These are phyloP conservation scores for Salminus brasiliensis DNA, from an alignment of 2,113 vertebrate genomes.

Conservation along the genomic window DNA sequence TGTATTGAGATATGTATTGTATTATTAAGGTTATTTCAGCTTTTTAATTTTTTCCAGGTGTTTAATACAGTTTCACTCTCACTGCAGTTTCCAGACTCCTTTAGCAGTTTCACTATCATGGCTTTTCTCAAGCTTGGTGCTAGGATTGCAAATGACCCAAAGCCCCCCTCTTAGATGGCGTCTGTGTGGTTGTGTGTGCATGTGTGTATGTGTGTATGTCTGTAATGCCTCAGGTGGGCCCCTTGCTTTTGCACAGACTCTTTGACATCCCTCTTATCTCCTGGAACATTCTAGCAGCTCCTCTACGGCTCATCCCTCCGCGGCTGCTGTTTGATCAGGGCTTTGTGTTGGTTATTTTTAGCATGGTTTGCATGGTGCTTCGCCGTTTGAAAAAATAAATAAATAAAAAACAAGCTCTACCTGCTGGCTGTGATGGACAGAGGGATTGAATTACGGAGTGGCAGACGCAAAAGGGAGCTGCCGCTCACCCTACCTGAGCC, in stretches of 20 bases:
- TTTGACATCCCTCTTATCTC: conserved; percentile 25
- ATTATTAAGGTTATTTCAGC: too few relatives aligned
- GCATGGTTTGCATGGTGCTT: conserved; percentile 26
- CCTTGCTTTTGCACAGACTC: not conserved
- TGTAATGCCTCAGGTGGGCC: not conserved
- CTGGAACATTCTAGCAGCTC: conserved; percentile 19
- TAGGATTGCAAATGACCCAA: too few relatives aligned
- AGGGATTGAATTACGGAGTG: conserved; percentile 44
- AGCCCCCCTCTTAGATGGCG: too few relatives aligned
- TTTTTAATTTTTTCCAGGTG: too few relatives aligned
- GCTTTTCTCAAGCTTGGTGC: too few relatives aligned
- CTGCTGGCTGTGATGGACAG: conserved; percentile 31
- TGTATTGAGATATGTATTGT: too few relatives aligned
- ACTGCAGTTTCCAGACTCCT: too few relatives aligned
- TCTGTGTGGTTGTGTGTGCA: too few relatives aligned
- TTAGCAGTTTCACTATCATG: too few relatives aligned
- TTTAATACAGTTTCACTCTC: too few relatives aligned
- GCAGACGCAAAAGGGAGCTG: conserved; percentile 36
- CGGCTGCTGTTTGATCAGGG: conserved; percentile 15
- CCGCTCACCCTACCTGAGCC: conserved; percentile 40
- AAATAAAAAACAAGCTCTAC: conserved; percentile 40
- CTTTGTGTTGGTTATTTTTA: conserved; percentile 52
- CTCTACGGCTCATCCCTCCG: not conserved
- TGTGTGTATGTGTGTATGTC: not conserved
- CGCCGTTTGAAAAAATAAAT: too few relatives aligned